Evolutionary conservation across 2,113 vertebrate genomes (phyloP).

Genomic region (Myrmecobius fasciatus): DNA sequence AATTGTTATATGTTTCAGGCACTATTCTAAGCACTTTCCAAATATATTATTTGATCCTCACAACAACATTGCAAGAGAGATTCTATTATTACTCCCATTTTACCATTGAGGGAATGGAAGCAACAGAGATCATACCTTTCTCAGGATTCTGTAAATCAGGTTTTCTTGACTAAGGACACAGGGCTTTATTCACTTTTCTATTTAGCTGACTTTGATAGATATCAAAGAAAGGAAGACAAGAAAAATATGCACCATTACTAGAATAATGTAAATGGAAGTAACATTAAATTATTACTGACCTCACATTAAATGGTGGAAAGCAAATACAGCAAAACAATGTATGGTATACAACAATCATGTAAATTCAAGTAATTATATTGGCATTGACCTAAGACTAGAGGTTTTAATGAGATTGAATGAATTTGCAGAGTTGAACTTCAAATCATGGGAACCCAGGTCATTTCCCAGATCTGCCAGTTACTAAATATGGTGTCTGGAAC

Average conservation of each 20-base stretch:
- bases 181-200: neutral
- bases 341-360: neutral
- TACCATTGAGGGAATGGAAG: neutral
- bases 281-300: neutral
- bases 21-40: neutral
- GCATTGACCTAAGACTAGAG: neutral
- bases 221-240: neutral
- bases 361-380: neutral
- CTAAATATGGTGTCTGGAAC: slow-evolving; percentile 11
- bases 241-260: neutral
- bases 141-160: neutral
- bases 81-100: neutral
- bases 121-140: neutral
- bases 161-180: neutral
- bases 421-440: neutral
- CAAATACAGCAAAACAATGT: neutral
- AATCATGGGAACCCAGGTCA: neutral
- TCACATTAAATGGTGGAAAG: neutral
- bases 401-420: neutral
- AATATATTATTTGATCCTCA: neutral
- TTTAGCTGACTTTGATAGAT: neutral
- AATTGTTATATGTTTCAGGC: neutral
- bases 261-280: neutral
- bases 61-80: neutral
- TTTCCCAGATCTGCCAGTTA: neutral